Percentiles rank a stretch among this genome's conserved stretches.
Conservation (phyloP, 2,113 vertebrate genomes). For the Cebidichthys violaceus region DNA sequence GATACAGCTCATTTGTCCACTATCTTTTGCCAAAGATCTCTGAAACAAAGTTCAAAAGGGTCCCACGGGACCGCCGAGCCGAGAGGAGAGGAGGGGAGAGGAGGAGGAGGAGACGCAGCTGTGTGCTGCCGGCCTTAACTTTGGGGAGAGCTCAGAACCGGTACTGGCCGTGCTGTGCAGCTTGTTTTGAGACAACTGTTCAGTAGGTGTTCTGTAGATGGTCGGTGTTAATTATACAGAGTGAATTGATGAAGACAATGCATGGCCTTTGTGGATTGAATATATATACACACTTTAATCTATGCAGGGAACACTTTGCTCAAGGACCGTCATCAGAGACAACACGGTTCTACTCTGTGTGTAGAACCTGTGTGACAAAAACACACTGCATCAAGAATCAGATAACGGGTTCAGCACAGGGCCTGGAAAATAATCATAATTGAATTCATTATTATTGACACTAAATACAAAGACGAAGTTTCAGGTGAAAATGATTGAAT, state of each 20-base stretch:
- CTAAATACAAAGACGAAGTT: not conserved
- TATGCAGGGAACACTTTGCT: not conserved
- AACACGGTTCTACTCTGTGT: not conserved
- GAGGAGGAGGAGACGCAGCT: slow-evolving; percentile 60
- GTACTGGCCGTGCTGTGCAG: slow-evolving; percentile 36
- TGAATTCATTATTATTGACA: not conserved
- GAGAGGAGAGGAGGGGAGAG: slow-evolving; percentile 48
- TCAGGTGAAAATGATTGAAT: not conserved
- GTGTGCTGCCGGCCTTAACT: slow-evolving; percentile 58
- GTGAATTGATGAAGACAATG: not conserved
- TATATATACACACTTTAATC: not conserved
- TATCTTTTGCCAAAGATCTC: slow-evolving; percentile 58
- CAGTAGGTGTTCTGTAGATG: slow-evolving; percentile 9
- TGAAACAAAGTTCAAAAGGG: slow-evolving; percentile 43
- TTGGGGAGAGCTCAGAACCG: slow-evolving; percentile 43
- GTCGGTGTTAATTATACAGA: slow-evolving; percentile 22
- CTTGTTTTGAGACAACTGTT: slow-evolving; percentile 16
- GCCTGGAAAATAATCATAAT: not conserved
- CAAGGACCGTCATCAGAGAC: not conserved
- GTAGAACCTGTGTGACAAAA: not conserved
- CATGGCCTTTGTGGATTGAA: not conserved
- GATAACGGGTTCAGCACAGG: no score
- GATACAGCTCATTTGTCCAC: slow-evolving; percentile 68
- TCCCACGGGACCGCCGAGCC: slow-evolving; percentile 55
- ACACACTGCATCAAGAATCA: not conserved